These are phyloP conservation scores for Nasonia vitripennis DNA, from an alignment of 1,140 invertebrate species.

Conservation along the genomic window DNA sequence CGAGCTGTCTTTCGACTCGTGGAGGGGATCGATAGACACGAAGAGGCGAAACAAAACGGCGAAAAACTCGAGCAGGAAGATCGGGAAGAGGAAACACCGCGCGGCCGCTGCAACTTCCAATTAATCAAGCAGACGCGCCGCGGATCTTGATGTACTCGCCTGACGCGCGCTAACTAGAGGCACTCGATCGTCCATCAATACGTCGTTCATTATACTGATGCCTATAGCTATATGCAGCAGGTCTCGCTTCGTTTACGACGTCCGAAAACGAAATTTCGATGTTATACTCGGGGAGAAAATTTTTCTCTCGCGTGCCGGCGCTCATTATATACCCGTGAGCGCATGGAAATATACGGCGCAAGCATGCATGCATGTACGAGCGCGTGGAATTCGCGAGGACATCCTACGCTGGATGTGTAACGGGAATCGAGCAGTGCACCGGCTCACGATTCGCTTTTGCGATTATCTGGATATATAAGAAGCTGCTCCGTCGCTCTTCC, in stretches of 20 bases:
- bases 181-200: too few relatives aligned
- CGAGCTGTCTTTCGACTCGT: neutral
- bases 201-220: too few relatives aligned
- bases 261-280: too few relatives aligned
- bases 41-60: neutral
- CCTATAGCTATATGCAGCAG: neutral
- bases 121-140: neutral
- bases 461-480: neutral
- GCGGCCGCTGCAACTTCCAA: neutral
- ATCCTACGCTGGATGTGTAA: neutral
- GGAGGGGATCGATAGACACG: neutral
- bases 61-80: neutral
- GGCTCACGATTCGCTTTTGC: conserved; percentile 1
- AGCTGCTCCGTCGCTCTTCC: too few relatives aligned
- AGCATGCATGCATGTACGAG: neutral
- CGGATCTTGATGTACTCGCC: neutral
- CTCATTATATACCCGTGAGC: neutral
- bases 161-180: neutral
- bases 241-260: too few relatives aligned
- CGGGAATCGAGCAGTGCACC: neutral
- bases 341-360: too few relatives aligned
- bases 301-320: neutral
- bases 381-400: conserved; percentile 15
- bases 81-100: neutral
- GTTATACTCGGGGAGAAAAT: neutral